phyloP scores from a whole-genome alignment of 1,140 invertebrate species.

The Drosophila suzukii region DNA sequence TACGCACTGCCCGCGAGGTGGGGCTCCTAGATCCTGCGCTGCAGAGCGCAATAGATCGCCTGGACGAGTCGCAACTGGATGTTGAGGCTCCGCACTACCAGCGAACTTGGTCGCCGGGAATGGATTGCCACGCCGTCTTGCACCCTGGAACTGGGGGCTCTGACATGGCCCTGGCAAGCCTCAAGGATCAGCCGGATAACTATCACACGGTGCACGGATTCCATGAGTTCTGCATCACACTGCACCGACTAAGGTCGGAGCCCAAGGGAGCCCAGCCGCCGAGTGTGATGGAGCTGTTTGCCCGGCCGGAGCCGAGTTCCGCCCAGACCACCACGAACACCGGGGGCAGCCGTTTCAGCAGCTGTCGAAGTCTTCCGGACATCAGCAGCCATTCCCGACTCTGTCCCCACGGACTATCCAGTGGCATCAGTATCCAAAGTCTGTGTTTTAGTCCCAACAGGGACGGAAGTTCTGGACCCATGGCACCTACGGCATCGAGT shows the following conservation, averaged over 20 bases:
- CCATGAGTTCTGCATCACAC: conserved; percentile 62
- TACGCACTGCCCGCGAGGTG: conserved; percentile 86
- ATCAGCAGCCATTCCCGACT: conserved; percentile 4
- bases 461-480: not conserved
- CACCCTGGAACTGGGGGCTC: not conserved
- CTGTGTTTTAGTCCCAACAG: not conserved
- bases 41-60: conserved; percentile 61
- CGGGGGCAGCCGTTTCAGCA: not conserved
- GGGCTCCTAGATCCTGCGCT: conserved; percentile 53
- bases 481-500: not conserved
- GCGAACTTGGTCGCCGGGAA: conserved; percentile 15
- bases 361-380: conserved; percentile 51
- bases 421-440: conserved; percentile 4
- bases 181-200: conserved; percentile 5
- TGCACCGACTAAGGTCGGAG: conserved; percentile 43
- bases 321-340: not conserved
- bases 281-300: conserved; percentile 49
- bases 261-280: conserved; percentile 1
- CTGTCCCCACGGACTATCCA: not conserved
- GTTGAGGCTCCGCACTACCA: conserved; percentile 33
- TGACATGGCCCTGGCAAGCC: not conserved
- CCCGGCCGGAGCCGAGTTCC: not conserved
- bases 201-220: conserved; percentile 71
- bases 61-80: conserved; percentile 35
- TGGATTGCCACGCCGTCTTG: conserved; percentile 22